These are phyloP conservation scores for Dermatophagoides farinae DNA, from an alignment of 1,140 invertebrate species.

Conservation along the genomic window DNA sequence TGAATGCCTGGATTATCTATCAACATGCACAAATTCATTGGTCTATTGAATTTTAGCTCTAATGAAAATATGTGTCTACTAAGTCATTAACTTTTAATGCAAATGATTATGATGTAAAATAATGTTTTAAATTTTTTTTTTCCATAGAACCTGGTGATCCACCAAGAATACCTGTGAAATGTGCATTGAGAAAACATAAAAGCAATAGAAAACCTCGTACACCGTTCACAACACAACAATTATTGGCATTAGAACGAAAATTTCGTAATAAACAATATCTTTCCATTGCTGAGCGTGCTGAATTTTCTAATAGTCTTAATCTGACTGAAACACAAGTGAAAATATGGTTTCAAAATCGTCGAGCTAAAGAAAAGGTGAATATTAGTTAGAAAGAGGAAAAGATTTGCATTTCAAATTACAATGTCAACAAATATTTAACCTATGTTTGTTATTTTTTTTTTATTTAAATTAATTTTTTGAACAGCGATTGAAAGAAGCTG, in stretches of 20 bases:
- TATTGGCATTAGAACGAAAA: conserved; percentile 81
- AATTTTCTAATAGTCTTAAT: conserved; percentile 72
- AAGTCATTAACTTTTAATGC: no score
- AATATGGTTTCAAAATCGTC: conserved; percentile 28
- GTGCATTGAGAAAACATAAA: conserved; percentile 79
- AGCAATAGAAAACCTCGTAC: conserved; percentile 90
- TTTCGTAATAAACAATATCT: conserved; percentile 90
- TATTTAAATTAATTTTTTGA: background rate
- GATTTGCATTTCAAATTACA: background rate
- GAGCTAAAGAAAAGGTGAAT: conserved; percentile 32
- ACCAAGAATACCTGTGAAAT: conserved; percentile 36
- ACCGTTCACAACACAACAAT: conserved; percentile 88
- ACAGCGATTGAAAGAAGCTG: conserved; percentile 26
- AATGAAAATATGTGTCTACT: no score
- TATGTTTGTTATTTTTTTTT: background rate
- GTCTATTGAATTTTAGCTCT: no score
- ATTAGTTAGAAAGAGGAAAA: background rate
- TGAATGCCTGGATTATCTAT: no score
- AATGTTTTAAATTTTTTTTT: background rate
- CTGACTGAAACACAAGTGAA: conserved; percentile 66
- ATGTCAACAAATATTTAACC: background rate
- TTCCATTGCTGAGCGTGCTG: conserved; percentile 82
- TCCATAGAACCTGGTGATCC: conserved; percentile 4
- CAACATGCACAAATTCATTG: no score
- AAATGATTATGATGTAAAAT: no score